Evolutionary conservation across 2,888 invertebrate species (phyloP), one percentile per base, ranked within the genome.

Genomic region (Hofmannophila pseudospretella): DNA sequence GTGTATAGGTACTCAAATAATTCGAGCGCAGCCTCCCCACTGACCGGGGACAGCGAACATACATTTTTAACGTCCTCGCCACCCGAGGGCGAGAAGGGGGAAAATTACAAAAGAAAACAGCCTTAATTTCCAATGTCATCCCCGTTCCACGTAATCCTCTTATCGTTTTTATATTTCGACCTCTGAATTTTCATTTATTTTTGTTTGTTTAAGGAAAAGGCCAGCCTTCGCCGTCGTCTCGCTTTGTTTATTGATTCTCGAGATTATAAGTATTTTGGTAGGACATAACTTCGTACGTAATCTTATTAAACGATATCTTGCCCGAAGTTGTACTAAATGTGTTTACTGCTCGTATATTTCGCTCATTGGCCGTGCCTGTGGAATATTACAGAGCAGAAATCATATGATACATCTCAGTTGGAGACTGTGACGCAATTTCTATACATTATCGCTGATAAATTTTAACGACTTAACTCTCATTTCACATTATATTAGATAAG

Each of bases 111-210:
- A 85, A 80, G 82, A 84, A 86, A 85, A 85, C 84, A 84, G 69
- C 84, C 86, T 85, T 85, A 86, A 86, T 86, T 85, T 85, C 85
- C 84, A 86, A 84, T 84, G 86, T 85, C 86, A 86, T 86, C 84
- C 85, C 85, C 84, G 84, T 75, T 80, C 80, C 78, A 70, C 77
- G 75, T 86, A 85, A 86, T 86, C 86, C 76, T 85, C 85, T 86
- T 86, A 85, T 80, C 81, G 81, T 79, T 84, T 67, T 81, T 84
- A 81, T 85, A 80, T 85, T 84, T 81, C 65, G 79, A 76, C 72
- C 79, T 81, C 78, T 81, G 82, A 85, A 82, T 85, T 84, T 84
- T 86, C 80, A 84, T 85, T 84, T 84, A 78, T 82, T 84, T 80
- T 79, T 72, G 81, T 81, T 85, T 84, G 80, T 82, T 79, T 82